Percentiles rank a stretch among this genome's conserved stretches.
Evolutionary conservation across 2,888 invertebrate species (phyloP).

Genomic region (Drymonia ruficornis): DNA sequence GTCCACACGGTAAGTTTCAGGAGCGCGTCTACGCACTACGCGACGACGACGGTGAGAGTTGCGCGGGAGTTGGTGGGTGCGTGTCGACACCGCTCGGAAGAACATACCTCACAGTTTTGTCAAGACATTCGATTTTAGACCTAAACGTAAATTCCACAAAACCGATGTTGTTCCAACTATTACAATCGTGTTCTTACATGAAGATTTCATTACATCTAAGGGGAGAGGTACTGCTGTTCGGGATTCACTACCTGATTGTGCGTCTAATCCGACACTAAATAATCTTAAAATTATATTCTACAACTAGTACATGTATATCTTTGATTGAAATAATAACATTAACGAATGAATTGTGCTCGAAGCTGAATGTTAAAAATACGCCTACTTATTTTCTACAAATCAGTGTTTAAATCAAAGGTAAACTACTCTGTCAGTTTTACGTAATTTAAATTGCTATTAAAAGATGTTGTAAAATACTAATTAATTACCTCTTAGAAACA

Average conservation of each 20-base stretch:
- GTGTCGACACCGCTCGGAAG: constrained; percentile 18
- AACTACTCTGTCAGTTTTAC: constrained; percentile 39
- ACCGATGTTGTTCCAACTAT: constrained; percentile 8
- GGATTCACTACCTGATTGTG: constrained; percentile 48
- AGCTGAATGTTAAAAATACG: constrained; percentile 47
- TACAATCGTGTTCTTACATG: constrained; percentile 22
- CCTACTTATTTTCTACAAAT: constrained; percentile 39
- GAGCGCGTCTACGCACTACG: too few relatives aligned
- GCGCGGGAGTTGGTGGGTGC: neutral
- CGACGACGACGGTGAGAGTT: too few relatives aligned
- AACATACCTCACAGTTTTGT: constrained; percentile 57
- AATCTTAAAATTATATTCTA: constrained; percentile 57
- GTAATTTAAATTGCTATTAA: neutral
- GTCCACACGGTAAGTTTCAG: constrained; percentile 22
- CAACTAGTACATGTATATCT: constrained; percentile 55
- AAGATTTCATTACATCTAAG: constrained; percentile 29
- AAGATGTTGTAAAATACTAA: too few relatives aligned
- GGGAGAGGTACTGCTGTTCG: constrained; percentile 35
- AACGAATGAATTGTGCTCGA: constrained; percentile 58
- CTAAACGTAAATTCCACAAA: constrained; percentile 16
- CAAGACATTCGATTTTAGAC: constrained; percentile 57
- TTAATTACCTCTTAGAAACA: too few relatives aligned
- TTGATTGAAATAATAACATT: constrained; percentile 47
- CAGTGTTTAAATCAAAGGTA: constrained; percentile 35
- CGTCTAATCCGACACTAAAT: constrained; percentile 56